Base-by-base conservation (phyloP, 2,888 invertebrate species). In the Drosophila limbata region DNA sequence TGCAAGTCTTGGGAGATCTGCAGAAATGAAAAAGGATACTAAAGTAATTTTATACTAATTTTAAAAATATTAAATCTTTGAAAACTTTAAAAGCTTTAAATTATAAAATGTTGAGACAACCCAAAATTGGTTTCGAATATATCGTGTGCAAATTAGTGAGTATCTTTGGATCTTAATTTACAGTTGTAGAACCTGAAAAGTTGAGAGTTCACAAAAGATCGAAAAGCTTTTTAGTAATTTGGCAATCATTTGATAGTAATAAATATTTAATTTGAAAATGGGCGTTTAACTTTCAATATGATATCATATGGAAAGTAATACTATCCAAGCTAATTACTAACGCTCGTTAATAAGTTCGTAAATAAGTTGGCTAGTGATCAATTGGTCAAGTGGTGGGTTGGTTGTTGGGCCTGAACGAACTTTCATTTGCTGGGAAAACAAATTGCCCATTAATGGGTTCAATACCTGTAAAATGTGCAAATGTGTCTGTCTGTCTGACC, bases 391-490 rank as follows among this genome's bases (percentile, higher is more conserved):
- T n/a, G 17, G 17, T 53, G 39, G 51, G 51, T 37, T 40, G 25
- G n/a, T 5, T 40, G 33, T 9, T 50, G 39, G 39, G 37, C 28
- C 28, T 39, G 40, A 53, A 1, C 31, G 28, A 25, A 57, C 57
- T 57, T 57, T 71, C 51, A 39, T 33, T 55, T 19, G 19, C 25
- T 31, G 59, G 83, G 73, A 69, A 68, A 71, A 73, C 73, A 47
- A 65, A 83, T 65, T 59, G 66, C 56, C 70, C 74, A 88, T 85
- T 84, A 89, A 84, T 84, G 84, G 69, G 84, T 85, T 85, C 85
- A 89, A 85, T 87, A 89, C 62, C 84, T 79, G 87, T 68, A 51
- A 82, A 81, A 68, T 85, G 83, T 80, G 89, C 87, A 71, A 88
- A 81, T 79, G 47, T 57, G 15, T 51, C 19, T 25, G 59, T 44